phyloP scores from a whole-genome alignment of 2,113 vertebrate genomes.

The Numenius arquata region DNA sequence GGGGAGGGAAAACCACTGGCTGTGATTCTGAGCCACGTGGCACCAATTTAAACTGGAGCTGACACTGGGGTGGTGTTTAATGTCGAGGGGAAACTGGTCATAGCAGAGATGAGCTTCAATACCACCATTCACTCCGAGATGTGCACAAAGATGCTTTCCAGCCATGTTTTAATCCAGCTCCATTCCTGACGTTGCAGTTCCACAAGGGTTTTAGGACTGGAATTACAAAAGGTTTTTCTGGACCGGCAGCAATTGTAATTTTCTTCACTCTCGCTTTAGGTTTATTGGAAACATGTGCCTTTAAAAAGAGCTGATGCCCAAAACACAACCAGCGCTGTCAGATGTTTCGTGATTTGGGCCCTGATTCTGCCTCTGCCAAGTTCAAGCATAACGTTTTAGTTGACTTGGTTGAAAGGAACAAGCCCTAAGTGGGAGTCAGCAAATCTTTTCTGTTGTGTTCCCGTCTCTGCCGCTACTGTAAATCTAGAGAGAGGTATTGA shows the following conservation, averaged over 20 bases:
- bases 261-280: neutral
- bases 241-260: neutral
- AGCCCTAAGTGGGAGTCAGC: neutral
- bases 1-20: rapidly evolving
- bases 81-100: neutral
- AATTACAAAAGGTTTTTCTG: neutral
- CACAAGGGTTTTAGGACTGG: neutral
- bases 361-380: neutral
- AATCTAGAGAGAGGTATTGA: neutral
- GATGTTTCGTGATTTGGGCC: neutral
- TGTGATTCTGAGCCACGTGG: neutral
- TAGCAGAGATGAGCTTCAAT: neutral
- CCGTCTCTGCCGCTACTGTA: neutral
- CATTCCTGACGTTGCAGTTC: neutral
- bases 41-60: neutral
- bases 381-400: neutral
- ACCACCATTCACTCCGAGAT: neutral
- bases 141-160: neutral
- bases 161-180: rapidly evolving
- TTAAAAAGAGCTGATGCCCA: neutral
- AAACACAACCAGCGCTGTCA: neutral
- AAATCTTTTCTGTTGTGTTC: neutral
- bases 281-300: neutral
- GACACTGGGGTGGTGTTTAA: neutral
- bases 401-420: neutral